Conservation (phyloP, 92 coral and sea anemone genomes). For the Pocillopora grandis region DNA sequence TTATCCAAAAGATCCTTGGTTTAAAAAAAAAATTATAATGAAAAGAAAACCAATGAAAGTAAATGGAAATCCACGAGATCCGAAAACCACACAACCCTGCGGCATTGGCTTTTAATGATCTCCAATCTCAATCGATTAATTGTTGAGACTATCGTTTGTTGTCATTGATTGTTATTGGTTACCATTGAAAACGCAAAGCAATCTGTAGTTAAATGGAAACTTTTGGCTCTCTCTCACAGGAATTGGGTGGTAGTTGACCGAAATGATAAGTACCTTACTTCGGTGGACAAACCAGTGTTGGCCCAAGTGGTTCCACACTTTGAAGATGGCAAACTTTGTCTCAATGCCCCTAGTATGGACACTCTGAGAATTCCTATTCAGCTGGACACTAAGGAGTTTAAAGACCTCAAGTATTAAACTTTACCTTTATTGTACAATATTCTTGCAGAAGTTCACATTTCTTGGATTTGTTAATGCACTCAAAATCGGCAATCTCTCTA, state of each 20-base stretch:
- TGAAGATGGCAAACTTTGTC: slow-evolving; percentile 63
- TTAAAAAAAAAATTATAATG: too few relatives aligned
- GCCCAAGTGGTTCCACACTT: slow-evolving; percentile 73
- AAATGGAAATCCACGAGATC: too few relatives aligned
- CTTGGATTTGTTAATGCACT: too few relatives aligned
- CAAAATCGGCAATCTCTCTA: too few relatives aligned
- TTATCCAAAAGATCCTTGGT: too few relatives aligned
- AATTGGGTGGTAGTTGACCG: slow-evolving; percentile 76
- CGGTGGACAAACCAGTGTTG: slow-evolving; percentile 64
- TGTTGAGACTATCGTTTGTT: not conserved
- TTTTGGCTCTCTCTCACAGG: slow-evolving; percentile 27
- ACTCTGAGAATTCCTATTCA: slow-evolving; percentile 61
- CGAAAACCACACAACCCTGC: too few relatives aligned
- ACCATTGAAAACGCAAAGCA: too few relatives aligned
- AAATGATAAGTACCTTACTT: slow-evolving; percentile 47
- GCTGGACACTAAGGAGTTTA: slow-evolving; percentile 17
- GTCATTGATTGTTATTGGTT: not conserved
- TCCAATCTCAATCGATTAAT: too few relatives aligned
- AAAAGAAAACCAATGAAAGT: too few relatives aligned
- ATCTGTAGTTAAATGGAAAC: not conserved
- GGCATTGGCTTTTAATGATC: too few relatives aligned
- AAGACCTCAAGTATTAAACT: slow-evolving; percentile 42
- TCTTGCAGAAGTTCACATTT: too few relatives aligned
- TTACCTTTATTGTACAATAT: too few relatives aligned
- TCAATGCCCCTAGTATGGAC: slow-evolving; percentile 89